A percentile compares a stretch with the other conserved stretches of the same genome.
Evolutionary conservation across 2,113 vertebrate species (phyloP).

Genomic region (Platichthys stellatus): DNA sequence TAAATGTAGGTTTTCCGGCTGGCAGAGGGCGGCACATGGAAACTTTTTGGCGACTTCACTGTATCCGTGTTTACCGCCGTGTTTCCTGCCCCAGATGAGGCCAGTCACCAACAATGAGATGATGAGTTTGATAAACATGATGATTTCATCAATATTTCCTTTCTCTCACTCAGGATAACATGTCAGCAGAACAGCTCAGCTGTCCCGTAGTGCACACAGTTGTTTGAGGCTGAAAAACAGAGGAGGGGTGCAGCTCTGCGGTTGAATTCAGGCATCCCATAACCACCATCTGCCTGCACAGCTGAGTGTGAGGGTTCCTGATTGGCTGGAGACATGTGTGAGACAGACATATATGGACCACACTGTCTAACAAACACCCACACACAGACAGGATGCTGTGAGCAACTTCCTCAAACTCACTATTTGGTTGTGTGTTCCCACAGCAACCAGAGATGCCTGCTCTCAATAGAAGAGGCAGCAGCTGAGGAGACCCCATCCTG

Average conservation of each 20-base stretch:
- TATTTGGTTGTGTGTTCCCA: conserved; percentile 58
- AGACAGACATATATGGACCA: not conserved
- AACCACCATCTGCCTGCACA: conserved; percentile 23
- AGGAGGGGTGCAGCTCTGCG: not conserved
- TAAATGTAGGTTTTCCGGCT: not conserved
- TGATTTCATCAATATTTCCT: too few relatives aligned
- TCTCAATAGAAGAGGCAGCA: conserved; percentile 19
- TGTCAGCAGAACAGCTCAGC: not conserved
- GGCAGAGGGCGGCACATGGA: not conserved
- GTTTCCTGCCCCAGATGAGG: too few relatives aligned
- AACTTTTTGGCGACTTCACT: too few relatives aligned
- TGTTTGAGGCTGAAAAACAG: too few relatives aligned
- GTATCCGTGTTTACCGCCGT: too few relatives aligned
- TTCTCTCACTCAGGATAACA: too few relatives aligned
- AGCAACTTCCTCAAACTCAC: conserved; percentile 38
- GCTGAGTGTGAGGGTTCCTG: not conserved
- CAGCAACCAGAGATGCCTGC: conserved; percentile 50
- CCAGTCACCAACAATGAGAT: too few relatives aligned
- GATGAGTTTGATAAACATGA: too few relatives aligned
- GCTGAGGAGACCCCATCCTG: not conserved
- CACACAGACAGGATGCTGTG: conserved; percentile 9
- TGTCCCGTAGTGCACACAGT: too few relatives aligned
- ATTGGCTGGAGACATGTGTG: not conserved
- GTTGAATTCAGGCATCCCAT: conserved; percentile 14
- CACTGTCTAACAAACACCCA: not conserved